Base-by-base conservation (phyloP, 2,113 vertebrate genomes). In the Macaca nemestrina region DNA sequence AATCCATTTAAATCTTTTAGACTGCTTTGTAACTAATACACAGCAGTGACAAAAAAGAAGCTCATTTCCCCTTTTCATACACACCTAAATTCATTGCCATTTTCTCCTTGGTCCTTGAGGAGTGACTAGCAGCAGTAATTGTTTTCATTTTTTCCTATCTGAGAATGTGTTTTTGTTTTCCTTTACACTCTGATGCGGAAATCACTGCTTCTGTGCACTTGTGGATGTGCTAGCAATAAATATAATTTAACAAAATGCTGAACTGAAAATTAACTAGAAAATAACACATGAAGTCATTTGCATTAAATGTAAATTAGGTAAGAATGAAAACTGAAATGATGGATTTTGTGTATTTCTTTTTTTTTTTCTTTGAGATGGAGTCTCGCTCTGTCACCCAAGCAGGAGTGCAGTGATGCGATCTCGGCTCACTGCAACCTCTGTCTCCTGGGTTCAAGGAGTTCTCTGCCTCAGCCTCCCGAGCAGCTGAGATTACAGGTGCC, bases 251-350 rank as follows among this genome's bases (percentile, higher is more conserved):
- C 73, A 95, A 94, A 97, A 92, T 59, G 78, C 72, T 94, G 95
- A 96, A 93, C 91, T 96, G 81, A 94, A 95, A 96, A 95, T 88
- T 88, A 87, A 90, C 48, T 61, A 88, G 81, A 83, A 97, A 96
- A 85, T 76, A 88, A 88, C 32, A 87, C n/a, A 81, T 85, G 88
- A 97, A 70, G 68, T 89, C 57, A 83, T 80, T 93, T 96, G 45
- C 91, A 93, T 92, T 93, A 83, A 89, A 68, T 90, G 70, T 97
- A 93, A 92, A 75, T 94, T 97, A 95, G 64, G 76, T 75, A 72
- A 87, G 8, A 76, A n/a, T 88, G 84, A 25, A 90, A 97, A 93
- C 81, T 30, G 27, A 11, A 48, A 8, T 67, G 55, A 88, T 85
- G 38, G 52, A 48, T 83, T 76, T 75, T 85, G 8, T 85, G 14